Evolutionary conservation across 2,113 vertebrate genomes (phyloP), one percentile per base, ranked within the genome.

Genomic region (Verasper variegatus): DNA sequence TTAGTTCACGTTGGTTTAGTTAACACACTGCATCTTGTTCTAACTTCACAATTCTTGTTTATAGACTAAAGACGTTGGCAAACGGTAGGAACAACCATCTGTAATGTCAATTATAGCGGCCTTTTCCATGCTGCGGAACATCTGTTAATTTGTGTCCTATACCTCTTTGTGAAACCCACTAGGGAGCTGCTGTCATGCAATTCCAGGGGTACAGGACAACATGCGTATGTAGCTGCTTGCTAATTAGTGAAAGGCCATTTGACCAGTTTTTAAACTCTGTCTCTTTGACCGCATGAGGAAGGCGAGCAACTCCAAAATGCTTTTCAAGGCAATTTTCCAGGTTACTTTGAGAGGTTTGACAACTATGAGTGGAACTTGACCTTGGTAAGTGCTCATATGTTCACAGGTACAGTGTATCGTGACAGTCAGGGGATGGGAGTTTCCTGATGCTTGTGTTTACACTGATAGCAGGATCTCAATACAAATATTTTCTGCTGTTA

Each of bases 121-220:
- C 68, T 76, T 89, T 85, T 74, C 49, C 57, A 54, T 68, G 68
- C 74, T 71, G 64, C 12, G 21, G 52, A 88, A 88, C 90, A 92
- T 88, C 86, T 92, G 92, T 86, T 93, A 73, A 83, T 88, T 80
- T 84, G 87, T 89, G 88, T 90, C 77, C 81, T 76, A 82, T 81
- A 79, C 54, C 42, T 80, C 70, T 84, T 71, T 86, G 79, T 68
- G 60, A 84, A 80, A 56, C 74, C 76, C 90, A 69, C 88, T 21
- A n/a, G 92, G 89, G 90, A 90, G 70, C 66, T 71, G 64, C 85
- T 88, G 89, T 90, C 85, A n/a, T 21, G 40, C 62, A 37, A 17
- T 74, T 83, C 86, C 89, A 91, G 88, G 82, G 89, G 89, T 67
- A 80, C 69, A 78, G 67, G 69, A 82, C 80, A 83, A 76, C 80